A percentile compares a stretch with the other conserved stretches of the same genome.
Evolutionary conservation across 2,888 invertebrate genomes (phyloP).

Genomic region (Lasioglossum malachurum): DNA sequence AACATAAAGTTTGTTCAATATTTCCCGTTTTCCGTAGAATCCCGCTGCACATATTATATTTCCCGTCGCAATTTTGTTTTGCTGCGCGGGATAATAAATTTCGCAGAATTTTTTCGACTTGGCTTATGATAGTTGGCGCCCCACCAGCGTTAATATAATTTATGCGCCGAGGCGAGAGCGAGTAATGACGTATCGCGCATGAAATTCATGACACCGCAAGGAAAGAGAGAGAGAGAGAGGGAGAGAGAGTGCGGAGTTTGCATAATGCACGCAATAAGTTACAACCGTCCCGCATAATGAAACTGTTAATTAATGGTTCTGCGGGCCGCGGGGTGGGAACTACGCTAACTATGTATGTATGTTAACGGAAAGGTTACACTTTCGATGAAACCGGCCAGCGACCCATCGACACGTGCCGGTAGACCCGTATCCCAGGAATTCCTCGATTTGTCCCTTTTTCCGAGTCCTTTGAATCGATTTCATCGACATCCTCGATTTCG

Average conservation of each 20-base stretch:
- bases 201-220: not conserved
- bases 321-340: not conserved
- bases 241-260: not conserved
- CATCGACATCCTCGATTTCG: not conserved
- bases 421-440: not conserved
- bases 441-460: not conserved
- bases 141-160: not conserved
- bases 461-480: not conserved
- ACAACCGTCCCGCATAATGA: not conserved
- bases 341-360: not conserved
- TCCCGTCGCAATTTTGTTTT: not conserved
- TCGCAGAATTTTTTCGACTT: not conserved
- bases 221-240: not conserved
- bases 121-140: not conserved
- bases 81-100: not conserved
- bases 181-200: not conserved
- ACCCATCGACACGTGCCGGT: not conserved
- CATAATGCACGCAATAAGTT: conserved; percentile 1
- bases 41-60: not conserved
- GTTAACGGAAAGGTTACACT: not conserved
- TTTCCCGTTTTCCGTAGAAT: not conserved
- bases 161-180: not conserved
- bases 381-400: not conserved
- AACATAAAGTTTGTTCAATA: not conserved
- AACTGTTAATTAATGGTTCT: not conserved